Percentiles rank a stretch among this genome's conserved stretches.
Evolutionary conservation across 2,888 invertebrate species (phyloP).

Genomic region (Drosophila emarginata): DNA sequence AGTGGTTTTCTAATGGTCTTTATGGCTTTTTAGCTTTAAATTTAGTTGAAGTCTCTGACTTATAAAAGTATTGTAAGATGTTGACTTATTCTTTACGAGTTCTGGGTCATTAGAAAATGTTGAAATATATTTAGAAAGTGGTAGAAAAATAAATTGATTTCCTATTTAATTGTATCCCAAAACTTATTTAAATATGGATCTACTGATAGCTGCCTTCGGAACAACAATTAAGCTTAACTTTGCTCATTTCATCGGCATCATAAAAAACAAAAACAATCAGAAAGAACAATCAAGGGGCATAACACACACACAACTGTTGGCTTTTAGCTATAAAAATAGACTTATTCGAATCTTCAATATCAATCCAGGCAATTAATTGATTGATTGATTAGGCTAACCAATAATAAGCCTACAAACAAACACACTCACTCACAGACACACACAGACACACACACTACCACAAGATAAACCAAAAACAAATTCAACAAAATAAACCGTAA

Average conservation of each 20-base stretch:
- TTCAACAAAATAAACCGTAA: conserved; percentile 48
- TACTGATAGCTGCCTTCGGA: neutral
- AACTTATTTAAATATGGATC: neutral
- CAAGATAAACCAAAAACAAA: conserved; percentile 34
- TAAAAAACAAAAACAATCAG: conserved; percentile 16
- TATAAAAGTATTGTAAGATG: no score
- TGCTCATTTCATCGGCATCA: conserved; percentile 18
- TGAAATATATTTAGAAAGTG: no score
- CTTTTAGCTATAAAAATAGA: conserved; percentile 71
- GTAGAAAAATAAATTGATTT: no score
- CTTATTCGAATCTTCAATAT: conserved; percentile 33
- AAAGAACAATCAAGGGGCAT: conserved; percentile 10
- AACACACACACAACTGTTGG: conserved; percentile 26
- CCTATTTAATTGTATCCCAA: neutral
- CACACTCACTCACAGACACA: no score
- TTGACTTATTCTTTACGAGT: no score
- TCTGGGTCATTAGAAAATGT: no score
- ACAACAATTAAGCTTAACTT: neutral
- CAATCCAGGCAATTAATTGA: conserved; percentile 65
- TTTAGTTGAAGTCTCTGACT: no score
- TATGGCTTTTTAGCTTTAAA: neutral
- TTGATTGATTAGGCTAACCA: conserved; percentile 66
- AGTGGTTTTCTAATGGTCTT: neutral
- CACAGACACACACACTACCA: neutral
- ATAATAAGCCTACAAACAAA: conserved; percentile 15